These are phyloP conservation scores for Andrena camellia DNA, from an alignment of 2,888 invertebrate genomes.

Conservation along the genomic window DNA sequence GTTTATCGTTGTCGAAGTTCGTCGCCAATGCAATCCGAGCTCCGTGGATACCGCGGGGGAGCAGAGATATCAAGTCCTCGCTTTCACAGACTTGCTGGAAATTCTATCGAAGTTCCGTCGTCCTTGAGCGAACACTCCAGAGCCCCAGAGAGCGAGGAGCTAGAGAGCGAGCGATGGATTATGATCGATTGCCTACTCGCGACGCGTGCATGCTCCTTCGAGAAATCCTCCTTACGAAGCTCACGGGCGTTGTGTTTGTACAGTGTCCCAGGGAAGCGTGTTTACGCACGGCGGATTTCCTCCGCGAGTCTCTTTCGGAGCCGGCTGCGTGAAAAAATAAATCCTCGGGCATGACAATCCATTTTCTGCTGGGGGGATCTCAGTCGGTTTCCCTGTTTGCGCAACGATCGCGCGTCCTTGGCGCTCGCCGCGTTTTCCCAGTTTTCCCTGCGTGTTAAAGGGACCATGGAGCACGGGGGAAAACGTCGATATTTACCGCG, in stretches of 20 bases:
- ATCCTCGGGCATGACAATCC: background rate
- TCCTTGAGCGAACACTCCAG: slow-evolving; percentile 1
- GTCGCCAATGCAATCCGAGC: slow-evolving; percentile 19
- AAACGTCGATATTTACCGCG: background rate
- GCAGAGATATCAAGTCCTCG: slow-evolving; percentile 14
- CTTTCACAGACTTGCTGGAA: slow-evolving; percentile 25
- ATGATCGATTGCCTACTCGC: slow-evolving; percentile 24
- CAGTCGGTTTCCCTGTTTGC: background rate
- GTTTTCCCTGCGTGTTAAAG: background rate
- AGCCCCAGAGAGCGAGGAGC: background rate
- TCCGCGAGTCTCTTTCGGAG: background rate
- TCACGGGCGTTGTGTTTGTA: slow-evolving; percentile 16
- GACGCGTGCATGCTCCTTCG: slow-evolving; percentile 1
- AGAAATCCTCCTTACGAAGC: slow-evolving; percentile 8
- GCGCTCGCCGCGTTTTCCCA: background rate
- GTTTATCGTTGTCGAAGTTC: slow-evolving; percentile 29
- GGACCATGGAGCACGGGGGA: background rate
- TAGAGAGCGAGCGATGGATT: slow-evolving; percentile 9
- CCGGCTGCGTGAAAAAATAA: background rate
- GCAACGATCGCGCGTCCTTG: background rate
- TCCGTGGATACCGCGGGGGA: slow-evolving; percentile 3
- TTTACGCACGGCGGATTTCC: slow-evolving; percentile 22
- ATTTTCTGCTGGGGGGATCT: background rate
- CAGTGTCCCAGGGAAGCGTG: slow-evolving; percentile 8
- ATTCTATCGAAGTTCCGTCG: slow-evolving; percentile 32